Evolutionary conservation across 2,113 vertebrate species (phyloP), one percentile per base, ranked within the genome.

Genomic region (Hippocampus zosterae): DNA sequence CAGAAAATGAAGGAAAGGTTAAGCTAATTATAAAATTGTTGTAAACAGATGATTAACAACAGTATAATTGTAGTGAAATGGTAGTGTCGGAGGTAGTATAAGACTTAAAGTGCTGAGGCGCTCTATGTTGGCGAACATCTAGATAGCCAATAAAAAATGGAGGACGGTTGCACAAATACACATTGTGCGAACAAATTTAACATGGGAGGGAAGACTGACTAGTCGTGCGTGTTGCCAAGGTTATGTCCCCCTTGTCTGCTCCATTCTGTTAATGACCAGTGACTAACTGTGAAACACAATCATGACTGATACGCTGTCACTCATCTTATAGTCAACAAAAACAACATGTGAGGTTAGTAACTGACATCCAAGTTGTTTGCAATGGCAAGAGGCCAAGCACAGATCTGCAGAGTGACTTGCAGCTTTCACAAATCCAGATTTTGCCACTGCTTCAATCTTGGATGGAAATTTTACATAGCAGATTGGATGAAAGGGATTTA

Each of bases 191-290:
- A 70, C 76, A 79, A 84, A 85, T 87, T 84, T 84, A 85, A 89
- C 70, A 55, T 23, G 21, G 76, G 72, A 37, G 40, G 70, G 67
- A 65, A 79, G 80, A 86, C 85, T 88, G 84, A 76, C 75, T 75
- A 84, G 82, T 86, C 80, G 85, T 75, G 82, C 81, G 78, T 88
- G 74, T 21, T 19, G 68, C 84, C 73, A 68, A 19, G 42, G 79
- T 65, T 81, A 77, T 25, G 56, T 76, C 73, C 60, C 60, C 21
- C 66, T 72, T 73, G 68, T 75, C 62, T 53, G 59, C 40, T 44
- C 59, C 63, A 61, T 64, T 74, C 74, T 79, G 77, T 83, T 74
- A 69, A 69, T 81, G 79, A 74, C 83, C 70, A 75, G 12, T 2
- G 10, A 68, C 70, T 70, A 41, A 71, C 74, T 60, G 71, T 75